These are phyloP conservation scores for Andrena chrysosceles DNA, from an alignment of 2,888 invertebrate species.

Conservation along the genomic window DNA sequence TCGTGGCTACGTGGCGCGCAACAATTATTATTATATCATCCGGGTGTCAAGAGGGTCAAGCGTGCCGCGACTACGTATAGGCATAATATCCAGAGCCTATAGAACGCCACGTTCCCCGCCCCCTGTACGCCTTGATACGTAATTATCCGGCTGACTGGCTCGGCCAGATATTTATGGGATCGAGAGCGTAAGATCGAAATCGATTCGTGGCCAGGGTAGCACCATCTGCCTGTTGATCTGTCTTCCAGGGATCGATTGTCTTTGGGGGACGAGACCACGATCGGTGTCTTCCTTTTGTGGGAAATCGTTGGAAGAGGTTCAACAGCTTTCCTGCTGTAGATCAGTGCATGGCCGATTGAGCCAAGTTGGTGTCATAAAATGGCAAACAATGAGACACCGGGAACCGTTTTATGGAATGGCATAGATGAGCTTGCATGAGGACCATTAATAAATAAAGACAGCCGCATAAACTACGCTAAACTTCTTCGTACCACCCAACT, in stretches of 20 bases:
- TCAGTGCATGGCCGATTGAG: background rate
- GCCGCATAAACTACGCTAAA: conserved; percentile 11
- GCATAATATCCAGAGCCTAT: conserved; percentile 67
- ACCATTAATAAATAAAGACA: background rate
- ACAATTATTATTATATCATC: conserved; percentile 79
- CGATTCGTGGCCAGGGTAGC: conserved; percentile 71
- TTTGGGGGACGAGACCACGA: background rate
- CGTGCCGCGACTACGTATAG: conserved; percentile 76
- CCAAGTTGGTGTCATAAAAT: background rate
- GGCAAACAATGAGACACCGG: too few species aligned
- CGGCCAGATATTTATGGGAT: conserved; percentile 78
- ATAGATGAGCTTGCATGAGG: too few species aligned
- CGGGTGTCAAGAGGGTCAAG: conserved; percentile 77
- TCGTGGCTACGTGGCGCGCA: conserved; percentile 59
- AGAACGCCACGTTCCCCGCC: conserved; percentile 72
- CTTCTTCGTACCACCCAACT: conserved; percentile 15
- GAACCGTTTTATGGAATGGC: too few species aligned
- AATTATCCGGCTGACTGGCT: conserved; percentile 74
- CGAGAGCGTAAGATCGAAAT: conserved; percentile 77
- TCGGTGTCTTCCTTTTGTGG: background rate
- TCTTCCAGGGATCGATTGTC: conserved; percentile 33
- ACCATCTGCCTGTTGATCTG: conserved; percentile 60
- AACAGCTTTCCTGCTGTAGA: background rate
- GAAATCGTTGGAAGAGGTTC: background rate
- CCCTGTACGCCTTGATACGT: conserved; percentile 73